Conservation (phyloP, 1,140 invertebrate genomes). For the Caenorhabditis tropicalis region DNA sequence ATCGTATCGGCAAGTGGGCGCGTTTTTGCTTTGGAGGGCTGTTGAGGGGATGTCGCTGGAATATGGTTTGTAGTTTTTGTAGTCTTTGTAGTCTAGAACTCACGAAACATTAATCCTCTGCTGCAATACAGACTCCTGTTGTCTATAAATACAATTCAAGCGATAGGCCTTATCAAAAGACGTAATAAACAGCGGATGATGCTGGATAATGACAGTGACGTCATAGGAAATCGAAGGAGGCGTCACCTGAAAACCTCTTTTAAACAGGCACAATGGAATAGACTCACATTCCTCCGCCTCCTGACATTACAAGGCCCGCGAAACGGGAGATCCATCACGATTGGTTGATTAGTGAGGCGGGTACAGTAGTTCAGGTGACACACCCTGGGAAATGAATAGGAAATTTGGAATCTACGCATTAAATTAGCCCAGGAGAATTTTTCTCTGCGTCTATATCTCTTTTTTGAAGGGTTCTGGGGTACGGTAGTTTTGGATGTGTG, state of each 20-base stretch:
- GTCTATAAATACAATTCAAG: conserved; percentile 56
- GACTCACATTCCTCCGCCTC: conserved; percentile 25
- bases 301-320: conserved; percentile 24
- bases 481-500: too few relatives aligned
- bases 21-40: conserved; percentile 36
- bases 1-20: conserved; percentile 55
- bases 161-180: conserved; percentile 57
- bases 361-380: conserved; percentile 51
- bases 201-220: conserved; percentile 53
- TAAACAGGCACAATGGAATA: neutral
- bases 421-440: too few relatives aligned
- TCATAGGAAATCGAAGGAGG: conserved; percentile 53
- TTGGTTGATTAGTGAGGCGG: conserved; percentile 34
- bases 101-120: conserved; percentile 53
- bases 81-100: too few relatives aligned
- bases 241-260: conserved; percentile 43
- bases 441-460: too few relatives aligned
- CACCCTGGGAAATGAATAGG: neutral
- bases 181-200: conserved; percentile 56
- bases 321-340: conserved; percentile 44
- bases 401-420: too few relatives aligned
- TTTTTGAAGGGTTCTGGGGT: too few relatives aligned
- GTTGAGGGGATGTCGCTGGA: conserved; percentile 41
- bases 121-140: conserved; percentile 47
- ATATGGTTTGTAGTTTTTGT: too few relatives aligned